phyloP scores from a whole-genome alignment of 1,140 invertebrate genomes.

The Atta cephalotes region DNA sequence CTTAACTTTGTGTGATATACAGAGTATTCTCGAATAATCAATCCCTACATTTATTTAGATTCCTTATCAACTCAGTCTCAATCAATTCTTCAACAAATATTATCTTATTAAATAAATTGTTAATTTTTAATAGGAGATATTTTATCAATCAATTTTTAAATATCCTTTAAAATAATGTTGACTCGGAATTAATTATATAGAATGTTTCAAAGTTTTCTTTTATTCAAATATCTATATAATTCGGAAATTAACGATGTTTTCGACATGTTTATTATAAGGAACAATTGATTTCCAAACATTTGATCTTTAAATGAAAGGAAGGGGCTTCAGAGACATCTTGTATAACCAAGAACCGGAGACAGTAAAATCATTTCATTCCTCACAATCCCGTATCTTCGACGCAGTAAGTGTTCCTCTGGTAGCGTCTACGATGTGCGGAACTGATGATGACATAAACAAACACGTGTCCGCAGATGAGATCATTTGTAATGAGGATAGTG shows the following conservation, averaged over 20 bases:
- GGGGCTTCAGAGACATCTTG: conserved; percentile 28
- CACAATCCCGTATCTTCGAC: conserved; percentile 23
- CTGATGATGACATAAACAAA: conserved; percentile 74
- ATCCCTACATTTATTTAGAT: background rate
- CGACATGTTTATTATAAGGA: background rate
- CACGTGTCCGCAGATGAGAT: conserved; percentile 72
- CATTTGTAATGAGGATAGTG: conserved; percentile 74
- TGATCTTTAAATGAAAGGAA: conserved; percentile 9
- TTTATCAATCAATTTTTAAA: background rate
- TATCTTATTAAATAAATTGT: background rate
- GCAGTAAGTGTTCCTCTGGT: conserved; percentile 65
- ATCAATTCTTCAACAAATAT: background rate
- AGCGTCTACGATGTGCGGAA: conserved; percentile 60
- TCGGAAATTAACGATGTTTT: background rate
- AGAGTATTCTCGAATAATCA: background rate
- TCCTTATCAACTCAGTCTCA: background rate
- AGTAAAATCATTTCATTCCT: conserved; percentile 67
- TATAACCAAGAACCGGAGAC: conserved; percentile 40
- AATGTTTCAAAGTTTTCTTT: background rate
- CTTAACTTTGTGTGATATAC: conserved; percentile 45
- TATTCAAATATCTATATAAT: background rate
- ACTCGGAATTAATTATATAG: background rate
- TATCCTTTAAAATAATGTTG: background rate
- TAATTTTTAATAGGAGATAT: background rate
- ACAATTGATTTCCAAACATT: background rate